These are phyloP conservation scores for Alosa sapidissima DNA, from an alignment of 2,797 vertebrate species.

Conservation along the genomic window DNA sequence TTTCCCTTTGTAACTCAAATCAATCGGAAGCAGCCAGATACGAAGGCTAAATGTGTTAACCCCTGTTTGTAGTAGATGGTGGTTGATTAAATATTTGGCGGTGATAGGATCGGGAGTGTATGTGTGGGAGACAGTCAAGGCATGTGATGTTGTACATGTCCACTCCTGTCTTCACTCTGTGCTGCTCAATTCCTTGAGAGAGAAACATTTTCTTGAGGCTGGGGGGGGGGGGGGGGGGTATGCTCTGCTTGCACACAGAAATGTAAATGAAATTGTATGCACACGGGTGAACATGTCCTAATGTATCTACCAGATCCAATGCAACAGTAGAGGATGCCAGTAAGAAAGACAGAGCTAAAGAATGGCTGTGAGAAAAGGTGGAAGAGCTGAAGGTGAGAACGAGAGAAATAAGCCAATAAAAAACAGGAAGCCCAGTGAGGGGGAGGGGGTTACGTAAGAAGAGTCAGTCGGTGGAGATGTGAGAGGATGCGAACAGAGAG, in stretches of 20 bases:
- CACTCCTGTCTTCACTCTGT: background rate
- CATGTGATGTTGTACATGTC: background rate
- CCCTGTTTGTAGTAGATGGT: background rate
- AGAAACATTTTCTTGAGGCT: background rate
- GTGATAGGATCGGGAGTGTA: background rate
- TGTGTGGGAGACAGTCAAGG: background rate
- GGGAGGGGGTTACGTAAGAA: slow-evolving; percentile 78
- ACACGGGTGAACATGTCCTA: background rate
- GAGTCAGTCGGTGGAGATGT: slow-evolving; percentile 71
- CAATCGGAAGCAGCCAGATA: background rate
- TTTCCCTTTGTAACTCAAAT: slow-evolving; percentile 14
- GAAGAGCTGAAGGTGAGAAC: slow-evolving; percentile 67
- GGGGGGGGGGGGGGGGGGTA: no score
- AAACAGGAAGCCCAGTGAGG: slow-evolving; percentile 64
- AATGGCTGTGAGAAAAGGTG: slow-evolving; percentile 57
- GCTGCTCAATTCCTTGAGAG: slow-evolving; percentile 15
- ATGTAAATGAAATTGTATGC: background rate
- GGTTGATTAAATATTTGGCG: background rate
- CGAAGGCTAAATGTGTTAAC: background rate
- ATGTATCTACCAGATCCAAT: background rate
- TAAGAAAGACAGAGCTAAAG: slow-evolving; percentile 30
- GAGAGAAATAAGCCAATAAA: slow-evolving; percentile 74
- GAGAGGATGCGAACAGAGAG: slow-evolving; percentile 59
- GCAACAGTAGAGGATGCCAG: slow-evolving; percentile 25
- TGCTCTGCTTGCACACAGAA: background rate